A percentile compares a stretch with the other conserved stretches of the same genome.
phyloP scores from a whole-genome alignment of 2,888 invertebrate species.

The Megamerina dolium region DNA sequence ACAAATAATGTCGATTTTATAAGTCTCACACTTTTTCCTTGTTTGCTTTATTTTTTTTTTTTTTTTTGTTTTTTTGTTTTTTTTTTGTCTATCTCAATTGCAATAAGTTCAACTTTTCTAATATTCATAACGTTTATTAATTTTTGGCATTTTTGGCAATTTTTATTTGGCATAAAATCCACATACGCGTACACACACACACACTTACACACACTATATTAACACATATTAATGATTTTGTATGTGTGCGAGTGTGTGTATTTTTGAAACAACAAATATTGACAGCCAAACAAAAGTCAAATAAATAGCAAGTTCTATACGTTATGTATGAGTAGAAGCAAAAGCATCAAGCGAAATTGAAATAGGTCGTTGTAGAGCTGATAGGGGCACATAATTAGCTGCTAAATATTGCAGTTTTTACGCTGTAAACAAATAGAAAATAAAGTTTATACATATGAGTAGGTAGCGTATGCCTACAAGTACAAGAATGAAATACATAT shows the following conservation, averaged over 20 bases:
- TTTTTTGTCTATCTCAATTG: no score
- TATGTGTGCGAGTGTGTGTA: not conserved
- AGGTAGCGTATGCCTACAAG: not conserved
- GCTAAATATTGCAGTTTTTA: slow-evolving; percentile 1
- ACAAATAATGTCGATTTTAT: not conserved
- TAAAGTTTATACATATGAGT: not conserved
- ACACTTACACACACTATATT: not conserved
- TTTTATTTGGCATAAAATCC: no score
- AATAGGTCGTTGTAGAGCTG: not conserved
- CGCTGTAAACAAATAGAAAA: no score
- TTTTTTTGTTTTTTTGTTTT: not conserved
- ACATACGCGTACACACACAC: not conserved
- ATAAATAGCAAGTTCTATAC: no score
- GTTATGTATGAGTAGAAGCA: not conserved
- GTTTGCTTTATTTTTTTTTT: not conserved
- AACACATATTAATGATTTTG: no score
- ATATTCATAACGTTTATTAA: no score
- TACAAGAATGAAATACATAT: no score
- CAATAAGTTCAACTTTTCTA: no score
- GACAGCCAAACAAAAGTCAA: slow-evolving; percentile 33
- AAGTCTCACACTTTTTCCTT: not conserved
- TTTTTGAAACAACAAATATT: slow-evolving; percentile 36
- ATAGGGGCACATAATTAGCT: not conserved
- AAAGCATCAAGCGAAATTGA: not conserved
- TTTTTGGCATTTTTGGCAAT: no score